Percentiles rank a stretch among this genome's conserved stretches.
Evolutionary conservation across 2,797 vertebrate species (phyloP).

Genomic region (Melanotaenia nigrans): DNA sequence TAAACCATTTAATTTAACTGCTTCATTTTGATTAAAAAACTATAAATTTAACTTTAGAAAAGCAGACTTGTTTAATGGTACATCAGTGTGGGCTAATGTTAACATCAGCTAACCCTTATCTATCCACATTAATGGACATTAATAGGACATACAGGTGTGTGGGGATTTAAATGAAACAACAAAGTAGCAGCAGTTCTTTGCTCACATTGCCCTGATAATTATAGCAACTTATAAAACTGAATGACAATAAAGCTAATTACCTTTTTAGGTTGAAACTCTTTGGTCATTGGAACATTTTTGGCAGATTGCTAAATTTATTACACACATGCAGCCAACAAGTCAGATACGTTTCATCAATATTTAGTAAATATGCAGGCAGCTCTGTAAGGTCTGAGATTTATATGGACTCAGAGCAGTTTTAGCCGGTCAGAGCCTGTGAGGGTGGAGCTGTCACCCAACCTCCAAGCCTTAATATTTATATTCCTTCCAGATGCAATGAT

Average conservation of each 20-base stretch:
- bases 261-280: background rate
- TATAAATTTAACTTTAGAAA: background rate
- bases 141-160: background rate
- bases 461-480: conserved; percentile 56
- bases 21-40: background rate
- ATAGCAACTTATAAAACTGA: background rate
- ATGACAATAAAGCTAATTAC: background rate
- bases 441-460: conserved; percentile 37
- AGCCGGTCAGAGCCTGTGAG: conserved; percentile 25
- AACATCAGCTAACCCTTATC: background rate
- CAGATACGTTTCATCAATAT: background rate
- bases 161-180: background rate
- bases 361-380: background rate
- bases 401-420: conserved; percentile 29
- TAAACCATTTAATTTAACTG: background rate
- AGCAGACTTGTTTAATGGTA: background rate
- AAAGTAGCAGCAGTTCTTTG: background rate
- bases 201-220: background rate
- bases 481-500: conserved; percentile 67
- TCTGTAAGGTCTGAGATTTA: conserved; percentile 23
- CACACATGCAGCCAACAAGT: background rate
- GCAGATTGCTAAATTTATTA: background rate
- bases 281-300: background rate
- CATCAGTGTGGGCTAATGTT: background rate
- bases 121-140: too few species aligned